Conservation (phyloP, 1,140 invertebrate genomes). For the Uloborus diversus region DNA sequence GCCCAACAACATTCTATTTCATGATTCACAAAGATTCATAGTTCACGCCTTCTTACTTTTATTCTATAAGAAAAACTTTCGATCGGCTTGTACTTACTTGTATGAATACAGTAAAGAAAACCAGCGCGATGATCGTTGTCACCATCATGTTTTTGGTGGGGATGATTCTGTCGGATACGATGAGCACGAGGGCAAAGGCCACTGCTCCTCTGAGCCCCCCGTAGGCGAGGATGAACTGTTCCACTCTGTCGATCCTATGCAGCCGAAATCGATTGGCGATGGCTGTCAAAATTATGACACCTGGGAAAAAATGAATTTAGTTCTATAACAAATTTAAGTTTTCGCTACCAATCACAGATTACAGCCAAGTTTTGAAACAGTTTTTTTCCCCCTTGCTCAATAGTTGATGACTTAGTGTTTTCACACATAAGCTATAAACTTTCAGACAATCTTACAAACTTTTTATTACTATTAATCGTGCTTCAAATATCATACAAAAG, state of each 20-base stretch:
- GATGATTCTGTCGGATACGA: conserved; percentile 81
- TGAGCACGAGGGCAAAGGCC: conserved; percentile 93
- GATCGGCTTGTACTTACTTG: conserved; percentile 48
- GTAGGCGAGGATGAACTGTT: conserved; percentile 99
- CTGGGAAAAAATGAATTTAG: conserved; percentile 69
- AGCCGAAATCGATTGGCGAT: conserved; percentile 91
- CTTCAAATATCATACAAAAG: too few species aligned
- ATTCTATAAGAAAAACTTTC: too few species aligned
- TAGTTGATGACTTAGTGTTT: too few species aligned
- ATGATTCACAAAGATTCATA: too few species aligned
- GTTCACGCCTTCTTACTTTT: too few species aligned
- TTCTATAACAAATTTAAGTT: not conserved
- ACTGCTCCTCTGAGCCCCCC: conserved; percentile 97
- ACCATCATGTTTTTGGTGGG: conserved; percentile 89
- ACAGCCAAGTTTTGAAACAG: not conserved
- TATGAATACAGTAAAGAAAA: conserved; percentile 98
- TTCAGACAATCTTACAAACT: too few species aligned
- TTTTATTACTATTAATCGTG: too few species aligned
- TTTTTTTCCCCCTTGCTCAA: not conserved
- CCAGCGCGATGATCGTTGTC: conserved; percentile 96
- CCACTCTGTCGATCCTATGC: conserved; percentile 90
- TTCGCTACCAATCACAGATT: not conserved
- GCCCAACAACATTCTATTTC: too few species aligned
- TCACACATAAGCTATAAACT: too few species aligned
- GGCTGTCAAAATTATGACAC: conserved; percentile 87